phyloP scores from a whole-genome alignment of 1,140 invertebrate genomes.

The Dendroctonus valens region DNA sequence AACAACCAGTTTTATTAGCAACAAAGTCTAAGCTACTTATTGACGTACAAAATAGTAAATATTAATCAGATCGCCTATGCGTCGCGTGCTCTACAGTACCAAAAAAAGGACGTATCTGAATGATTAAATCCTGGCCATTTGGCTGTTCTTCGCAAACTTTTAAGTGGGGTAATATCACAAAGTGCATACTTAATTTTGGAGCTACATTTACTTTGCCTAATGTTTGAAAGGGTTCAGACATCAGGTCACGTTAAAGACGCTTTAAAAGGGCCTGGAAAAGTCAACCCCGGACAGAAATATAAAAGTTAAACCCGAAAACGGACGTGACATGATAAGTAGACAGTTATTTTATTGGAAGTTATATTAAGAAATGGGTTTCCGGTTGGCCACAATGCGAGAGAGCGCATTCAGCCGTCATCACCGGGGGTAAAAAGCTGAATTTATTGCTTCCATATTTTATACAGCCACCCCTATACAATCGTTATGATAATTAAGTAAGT shows the following conservation, averaged over 20 bases:
- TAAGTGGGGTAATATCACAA: too few relatives aligned
- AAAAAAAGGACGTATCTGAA: too few relatives aligned
- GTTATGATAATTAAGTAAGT: conserved; percentile 31
- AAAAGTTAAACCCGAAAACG: conserved; percentile 29
- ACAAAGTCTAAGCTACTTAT: too few relatives aligned
- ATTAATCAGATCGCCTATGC: too few relatives aligned
- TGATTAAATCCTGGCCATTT: too few relatives aligned
- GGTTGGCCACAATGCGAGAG: conserved; percentile 34
- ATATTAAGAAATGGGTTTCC: conserved; percentile 36
- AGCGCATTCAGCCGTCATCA: conserved; percentile 35
- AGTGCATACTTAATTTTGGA: background rate
- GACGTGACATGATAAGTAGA: conserved; percentile 35
- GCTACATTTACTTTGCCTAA: conserved; percentile 8
- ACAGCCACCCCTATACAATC: conserved; percentile 30
- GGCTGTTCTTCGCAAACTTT: too few relatives aligned
- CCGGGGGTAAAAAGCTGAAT: conserved; percentile 31
- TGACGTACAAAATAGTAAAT: too few relatives aligned
- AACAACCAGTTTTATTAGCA: too few relatives aligned
- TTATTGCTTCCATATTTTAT: conserved; percentile 31
- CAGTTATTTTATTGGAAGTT: conserved; percentile 35
- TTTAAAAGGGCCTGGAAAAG: conserved; percentile 26
- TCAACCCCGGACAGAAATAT: conserved; percentile 6
- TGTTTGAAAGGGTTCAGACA: conserved; percentile 23
- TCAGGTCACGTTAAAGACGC: conserved; percentile 20
- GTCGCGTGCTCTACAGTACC: too few relatives aligned